Conservation (phyloP, 2,888 invertebrate genomes). For the Lymantria dispar region DNA sequence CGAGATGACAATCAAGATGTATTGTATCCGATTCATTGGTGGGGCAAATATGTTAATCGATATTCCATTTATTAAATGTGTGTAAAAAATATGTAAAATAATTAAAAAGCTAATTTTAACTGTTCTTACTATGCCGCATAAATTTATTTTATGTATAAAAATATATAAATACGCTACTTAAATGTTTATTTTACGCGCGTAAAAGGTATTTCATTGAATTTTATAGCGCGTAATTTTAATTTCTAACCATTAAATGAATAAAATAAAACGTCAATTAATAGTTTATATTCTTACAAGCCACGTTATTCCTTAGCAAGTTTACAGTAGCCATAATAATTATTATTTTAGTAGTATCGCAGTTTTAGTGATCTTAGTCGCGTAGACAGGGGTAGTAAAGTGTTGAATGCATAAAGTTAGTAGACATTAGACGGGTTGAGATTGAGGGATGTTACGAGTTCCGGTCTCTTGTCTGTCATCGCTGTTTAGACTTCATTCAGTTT, state of each 20-base stretch:
- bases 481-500: conserved; percentile 13
- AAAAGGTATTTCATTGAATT: not conserved
- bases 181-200: not conserved
- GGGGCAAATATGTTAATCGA: too few species aligned
- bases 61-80: too few species aligned
- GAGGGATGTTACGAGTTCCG: conserved; percentile 19
- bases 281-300: not conserved
- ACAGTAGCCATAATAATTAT: conserved; percentile 8
- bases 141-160: not conserved
- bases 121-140: too few species aligned
- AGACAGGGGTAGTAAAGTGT: conserved; percentile 32
- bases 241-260: not conserved
- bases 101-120: too few species aligned
- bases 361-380: conserved; percentile 33
- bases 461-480: conserved; percentile 13
- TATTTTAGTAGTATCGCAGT: conserved; percentile 24
- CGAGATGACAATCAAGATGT: too few species aligned
- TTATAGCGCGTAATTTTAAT: not conserved
- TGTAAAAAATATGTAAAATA: too few species aligned
- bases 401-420: conserved; percentile 47
- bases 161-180: not conserved
- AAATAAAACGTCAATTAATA: conserved; percentile 1
- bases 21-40: too few species aligned
- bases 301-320: not conserved
- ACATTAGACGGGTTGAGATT: conserved; percentile 10